These are phyloP conservation scores for Mechanitis messenoides DNA, from an alignment of 2,888 invertebrate species.

Conservation along the genomic window DNA sequence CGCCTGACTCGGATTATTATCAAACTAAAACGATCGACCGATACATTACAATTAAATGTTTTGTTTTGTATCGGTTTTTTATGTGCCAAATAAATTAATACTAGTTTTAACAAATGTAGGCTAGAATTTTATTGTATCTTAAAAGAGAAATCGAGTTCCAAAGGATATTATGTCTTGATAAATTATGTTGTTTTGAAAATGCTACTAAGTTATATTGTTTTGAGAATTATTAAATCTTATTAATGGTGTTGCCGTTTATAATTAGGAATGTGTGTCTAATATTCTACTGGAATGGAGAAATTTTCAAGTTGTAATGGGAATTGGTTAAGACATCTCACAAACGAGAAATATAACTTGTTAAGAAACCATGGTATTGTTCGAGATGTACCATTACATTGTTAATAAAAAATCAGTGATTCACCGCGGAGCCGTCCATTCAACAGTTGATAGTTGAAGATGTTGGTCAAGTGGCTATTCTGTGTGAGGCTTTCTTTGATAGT, in stretches of 20 bases:
- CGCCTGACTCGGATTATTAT: conserved; percentile 66
- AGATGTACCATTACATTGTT: conserved; percentile 16
- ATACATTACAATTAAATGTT: conserved; percentile 47
- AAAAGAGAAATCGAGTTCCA: background rate
- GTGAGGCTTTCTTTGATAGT: conserved; percentile 35
- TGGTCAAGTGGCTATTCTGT: conserved; percentile 41
- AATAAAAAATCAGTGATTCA: conserved; percentile 13
- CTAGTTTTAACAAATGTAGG: background rate
- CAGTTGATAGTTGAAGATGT: conserved; percentile 32
- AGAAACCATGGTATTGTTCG: conserved; percentile 12
- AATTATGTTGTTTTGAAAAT: background rate
- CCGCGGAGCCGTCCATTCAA: conserved; percentile 19
- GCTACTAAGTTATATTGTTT: too few relatives aligned
- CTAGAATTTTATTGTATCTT: background rate
- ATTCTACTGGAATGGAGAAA: background rate
- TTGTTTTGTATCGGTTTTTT: conserved; percentile 18
- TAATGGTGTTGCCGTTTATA: background rate
- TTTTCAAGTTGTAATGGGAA: conserved; percentile 1
- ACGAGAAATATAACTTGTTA: conserved; percentile 9
- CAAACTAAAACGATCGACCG: conserved; percentile 60
- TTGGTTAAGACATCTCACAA: background rate
- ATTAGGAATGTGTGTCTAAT: conserved; percentile 16
- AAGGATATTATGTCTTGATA: too few relatives aligned
- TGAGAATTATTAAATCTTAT: background rate
- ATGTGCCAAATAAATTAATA: background rate